Evolutionary conservation across 2,888 invertebrate genomes (phyloP).

Genomic region (Nomada goodeniana): DNA sequence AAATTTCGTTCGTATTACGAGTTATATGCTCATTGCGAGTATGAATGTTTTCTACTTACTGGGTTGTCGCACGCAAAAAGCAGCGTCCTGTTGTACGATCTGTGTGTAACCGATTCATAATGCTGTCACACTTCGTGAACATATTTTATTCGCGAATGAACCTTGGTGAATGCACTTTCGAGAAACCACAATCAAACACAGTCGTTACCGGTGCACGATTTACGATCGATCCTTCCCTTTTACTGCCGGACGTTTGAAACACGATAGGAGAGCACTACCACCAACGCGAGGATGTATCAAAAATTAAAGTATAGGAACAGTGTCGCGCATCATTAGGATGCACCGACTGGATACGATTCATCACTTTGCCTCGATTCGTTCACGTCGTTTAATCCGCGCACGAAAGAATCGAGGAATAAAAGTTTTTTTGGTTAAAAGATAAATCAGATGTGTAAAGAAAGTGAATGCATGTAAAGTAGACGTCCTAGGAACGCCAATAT

Average conservation of each 20-base stretch:
- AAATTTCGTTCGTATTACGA: constrained; percentile 69
- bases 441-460: not conserved
- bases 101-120: constrained; percentile 35
- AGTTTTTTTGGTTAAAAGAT: not conserved
- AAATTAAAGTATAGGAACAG: no score
- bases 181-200: not conserved
- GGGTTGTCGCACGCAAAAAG: constrained; percentile 70
- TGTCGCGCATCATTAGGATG: no score
- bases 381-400: no score
- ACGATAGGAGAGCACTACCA: not conserved
- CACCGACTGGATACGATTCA: not conserved
- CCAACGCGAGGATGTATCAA: not conserved
- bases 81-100: constrained; percentile 70
- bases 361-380: not conserved
- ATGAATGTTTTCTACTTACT: constrained; percentile 63
- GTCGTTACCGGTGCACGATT: not conserved
- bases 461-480: not conserved
- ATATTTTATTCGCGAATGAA: constrained; percentile 14
- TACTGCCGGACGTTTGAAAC: not conserved
- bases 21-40: constrained; percentile 62
- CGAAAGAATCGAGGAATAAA: no score
- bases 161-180: not conserved
- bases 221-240: no score
- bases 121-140: no score
- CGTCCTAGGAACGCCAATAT: no score